These are phyloP conservation scores for Gymnodraco acuticeps DNA, from an alignment of 2,797 vertebrate genomes.

Conservation along the genomic window DNA sequence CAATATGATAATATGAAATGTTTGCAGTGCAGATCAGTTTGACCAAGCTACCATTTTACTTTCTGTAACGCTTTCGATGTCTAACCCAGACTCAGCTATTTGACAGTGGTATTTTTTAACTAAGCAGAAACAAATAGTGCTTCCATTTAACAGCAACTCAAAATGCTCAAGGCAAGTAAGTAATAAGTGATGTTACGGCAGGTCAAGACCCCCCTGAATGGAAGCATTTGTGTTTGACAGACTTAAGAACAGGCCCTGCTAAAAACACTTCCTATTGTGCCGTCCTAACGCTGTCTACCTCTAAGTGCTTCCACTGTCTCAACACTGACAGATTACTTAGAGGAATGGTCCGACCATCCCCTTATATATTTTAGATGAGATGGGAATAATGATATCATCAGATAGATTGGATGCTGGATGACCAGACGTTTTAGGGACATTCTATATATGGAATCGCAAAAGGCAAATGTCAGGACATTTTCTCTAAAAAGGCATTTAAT, in stretches of 20 bases:
- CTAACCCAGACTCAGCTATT: constrained; percentile 8
- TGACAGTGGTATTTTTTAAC: constrained; percentile 10
- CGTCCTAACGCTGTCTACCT: constrained; percentile 30
- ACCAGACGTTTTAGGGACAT: constrained; percentile 17
- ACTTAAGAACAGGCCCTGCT: constrained; percentile 25
- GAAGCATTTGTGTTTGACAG: constrained; percentile 13
- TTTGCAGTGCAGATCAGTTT: constrained; percentile 20
- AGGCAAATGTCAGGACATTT: not conserved
- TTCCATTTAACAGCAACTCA: constrained; percentile 23
- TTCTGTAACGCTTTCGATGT: constrained; percentile 22
- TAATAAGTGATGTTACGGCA: constrained; percentile 11
- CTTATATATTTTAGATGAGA: constrained; percentile 57
- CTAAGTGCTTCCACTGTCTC: constrained; percentile 57
- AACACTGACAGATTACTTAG: constrained; percentile 46
- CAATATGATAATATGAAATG: constrained; percentile 27
- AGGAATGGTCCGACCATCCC: constrained; percentile 24
- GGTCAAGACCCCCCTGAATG: constrained; percentile 25
- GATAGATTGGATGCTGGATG: constrained; percentile 26
- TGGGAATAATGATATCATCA: constrained; percentile 47
- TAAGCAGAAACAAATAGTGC: constrained; percentile 13
- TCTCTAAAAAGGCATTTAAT: constrained; percentile 2
- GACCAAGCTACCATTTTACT: constrained; percentile 27
- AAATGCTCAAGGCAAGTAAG: constrained; percentile 21
- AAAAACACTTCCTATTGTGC: constrained; percentile 40
- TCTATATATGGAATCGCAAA: not conserved